phyloP scores from a whole-genome alignment of 2,797 vertebrate genomes.

The Tauraco hartlaubi region DNA sequence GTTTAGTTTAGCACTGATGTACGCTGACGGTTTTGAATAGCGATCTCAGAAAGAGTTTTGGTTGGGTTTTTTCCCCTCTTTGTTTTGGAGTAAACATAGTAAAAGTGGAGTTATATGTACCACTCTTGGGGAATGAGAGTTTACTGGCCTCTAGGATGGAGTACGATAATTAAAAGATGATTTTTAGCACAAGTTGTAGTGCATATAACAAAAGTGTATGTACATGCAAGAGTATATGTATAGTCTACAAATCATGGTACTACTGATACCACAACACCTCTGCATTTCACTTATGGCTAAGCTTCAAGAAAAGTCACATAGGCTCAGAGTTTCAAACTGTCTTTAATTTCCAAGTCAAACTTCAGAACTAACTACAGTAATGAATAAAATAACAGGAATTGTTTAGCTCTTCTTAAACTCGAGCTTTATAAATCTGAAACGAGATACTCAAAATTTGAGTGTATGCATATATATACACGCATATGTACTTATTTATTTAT shows the following conservation, averaged over 20 bases:
- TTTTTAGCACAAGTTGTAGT: background rate
- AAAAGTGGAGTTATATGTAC: background rate
- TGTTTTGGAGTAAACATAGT: background rate
- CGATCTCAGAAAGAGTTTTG: background rate
- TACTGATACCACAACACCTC: background rate
- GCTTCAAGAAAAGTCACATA: background rate
- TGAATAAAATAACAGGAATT: background rate
- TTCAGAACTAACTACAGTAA: background rate
- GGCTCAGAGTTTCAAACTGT: background rate
- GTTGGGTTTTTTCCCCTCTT: rapidly evolving
- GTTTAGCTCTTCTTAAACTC: background rate
- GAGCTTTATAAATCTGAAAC: background rate
- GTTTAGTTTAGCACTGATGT: background rate
- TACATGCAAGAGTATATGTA: background rate
- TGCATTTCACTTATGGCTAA: background rate
- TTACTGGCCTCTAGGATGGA: background rate
- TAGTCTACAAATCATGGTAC: background rate
- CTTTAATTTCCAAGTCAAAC: background rate
- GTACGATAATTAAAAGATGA: background rate
- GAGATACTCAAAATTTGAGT: background rate
- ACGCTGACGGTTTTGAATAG: background rate
- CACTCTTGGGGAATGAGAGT: background rate
- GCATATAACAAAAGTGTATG: background rate
- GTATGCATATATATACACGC: no score
- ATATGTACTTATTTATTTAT: background rate